Evolutionary conservation across 2,797 vertebrate genomes (phyloP), one percentile per base, ranked within the genome.

Genomic region (Coendou prehensilis): DNA sequence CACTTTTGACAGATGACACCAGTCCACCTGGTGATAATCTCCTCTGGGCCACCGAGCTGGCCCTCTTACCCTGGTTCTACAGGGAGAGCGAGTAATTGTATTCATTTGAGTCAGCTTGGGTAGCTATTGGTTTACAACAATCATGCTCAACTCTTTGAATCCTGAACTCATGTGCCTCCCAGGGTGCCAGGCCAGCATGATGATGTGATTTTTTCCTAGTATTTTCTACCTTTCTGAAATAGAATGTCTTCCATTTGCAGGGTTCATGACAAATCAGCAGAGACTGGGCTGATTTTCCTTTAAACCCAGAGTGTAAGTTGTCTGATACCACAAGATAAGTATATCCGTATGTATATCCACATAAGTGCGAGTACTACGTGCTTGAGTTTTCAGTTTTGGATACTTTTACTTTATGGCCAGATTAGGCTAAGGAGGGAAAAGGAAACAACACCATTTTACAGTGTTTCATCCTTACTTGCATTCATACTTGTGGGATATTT

Each of bases 361-460:
- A 41, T 33, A 59, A 86, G 7, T 86, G 87, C 61, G 84, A 79
- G 94, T 93, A 97, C 96, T 97, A 96, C 93, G 90, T 97, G 97
- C 82, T 93, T 97, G 93, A 97, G 95, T 97, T 98, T 94, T 95
- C 92, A 81, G 20, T 89, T 91, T 93, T 96, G 91, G 97, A 97
- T 97, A 97, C 92, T 96, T 71, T 98, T 96, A 79, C 64, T 94
- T 97, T 98, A 94, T 97, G 97, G 78, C 95, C 96, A 95, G 96
- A 84, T 98, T 93, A 96, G 93, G 97, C 91, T 96, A 93, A 98
- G 97, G 64, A 85, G 93, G 94, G 86, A 92, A 91, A 78, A 94
- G 97, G 97, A 98, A 96, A 97, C 88, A 94, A 98, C 88, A 97
- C 84, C 94, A 91, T 93, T 97, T 81, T 96, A 97, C 93, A 96